Evolutionary conservation across 2,888 invertebrate species (phyloP).

Genomic region (Leptinotarsa juncta): DNA sequence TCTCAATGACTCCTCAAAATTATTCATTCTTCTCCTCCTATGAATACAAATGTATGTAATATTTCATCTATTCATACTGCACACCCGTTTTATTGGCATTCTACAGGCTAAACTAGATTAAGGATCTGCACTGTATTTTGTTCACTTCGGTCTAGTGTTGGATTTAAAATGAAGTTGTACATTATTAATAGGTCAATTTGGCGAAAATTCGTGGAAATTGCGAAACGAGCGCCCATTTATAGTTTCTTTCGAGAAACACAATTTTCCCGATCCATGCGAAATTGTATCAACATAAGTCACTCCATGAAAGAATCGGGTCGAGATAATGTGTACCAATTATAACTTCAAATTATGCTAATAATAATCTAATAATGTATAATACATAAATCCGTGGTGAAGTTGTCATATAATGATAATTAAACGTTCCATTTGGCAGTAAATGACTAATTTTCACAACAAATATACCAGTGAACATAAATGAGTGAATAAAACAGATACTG

Average conservation of each 20-base stretch:
- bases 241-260: conserved; percentile 18
- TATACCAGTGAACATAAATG: too few relatives aligned
- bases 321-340: not conserved
- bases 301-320: not conserved
- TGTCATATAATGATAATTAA: too few relatives aligned
- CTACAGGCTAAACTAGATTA: conserved; percentile 7
- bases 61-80: not conserved
- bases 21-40: not conserved
- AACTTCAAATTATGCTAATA: too few relatives aligned
- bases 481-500: too few relatives aligned
- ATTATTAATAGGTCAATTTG: conserved; percentile 17
- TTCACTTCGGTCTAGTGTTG: not conserved
- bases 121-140: conserved; percentile 5
- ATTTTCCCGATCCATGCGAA: not conserved
- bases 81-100: not conserved
- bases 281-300: not conserved
- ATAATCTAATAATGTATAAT: too few relatives aligned
- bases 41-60: conserved; percentile 11
- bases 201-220: conserved; percentile 5
- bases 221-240: conserved; percentile 12
- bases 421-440: too few relatives aligned
- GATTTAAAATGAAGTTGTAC: conserved; percentile 15
- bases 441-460: too few relatives aligned
- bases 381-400: too few relatives aligned
- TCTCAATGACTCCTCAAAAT: too few relatives aligned